phyloP scores from a whole-genome alignment of 2,888 invertebrate species.

The Drosophila trichaetosa region DNA sequence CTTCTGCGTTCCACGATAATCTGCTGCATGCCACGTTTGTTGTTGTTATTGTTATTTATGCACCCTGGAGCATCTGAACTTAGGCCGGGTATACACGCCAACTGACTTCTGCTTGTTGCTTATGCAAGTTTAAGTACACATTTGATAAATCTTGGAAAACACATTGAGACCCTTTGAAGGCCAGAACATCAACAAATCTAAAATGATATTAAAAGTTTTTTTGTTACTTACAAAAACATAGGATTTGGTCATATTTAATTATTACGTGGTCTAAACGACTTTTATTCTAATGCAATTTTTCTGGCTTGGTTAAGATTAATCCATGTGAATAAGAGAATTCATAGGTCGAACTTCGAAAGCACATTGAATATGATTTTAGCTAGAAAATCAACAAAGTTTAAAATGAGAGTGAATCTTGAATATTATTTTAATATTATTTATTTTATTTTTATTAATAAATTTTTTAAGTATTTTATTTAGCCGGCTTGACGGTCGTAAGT shows the following conservation, averaged over 20 bases:
- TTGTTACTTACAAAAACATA: background rate
- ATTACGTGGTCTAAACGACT: no score
- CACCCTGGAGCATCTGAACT: conserved; percentile 20
- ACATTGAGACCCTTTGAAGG: background rate
- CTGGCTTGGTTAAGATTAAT: background rate
- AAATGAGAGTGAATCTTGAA: background rate
- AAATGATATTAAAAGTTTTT: background rate
- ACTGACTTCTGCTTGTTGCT: background rate
- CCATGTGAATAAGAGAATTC: background rate
- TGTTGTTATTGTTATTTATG: conserved; percentile 24
- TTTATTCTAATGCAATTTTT: no score
- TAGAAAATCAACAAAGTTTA: background rate
- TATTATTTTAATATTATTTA: background rate
- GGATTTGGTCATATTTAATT: background rate
- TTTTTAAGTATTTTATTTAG: no score
- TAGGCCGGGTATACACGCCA: conserved; percentile 8
- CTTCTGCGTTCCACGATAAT: conserved; percentile 53
- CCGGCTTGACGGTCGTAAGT: no score
- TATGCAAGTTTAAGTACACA: background rate
- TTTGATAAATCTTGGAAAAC: background rate
- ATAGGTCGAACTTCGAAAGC: background rate
- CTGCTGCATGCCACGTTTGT: conserved; percentile 41
- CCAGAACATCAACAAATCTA: background rate
- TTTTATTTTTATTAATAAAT: background rate
- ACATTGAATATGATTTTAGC: background rate